These are phyloP conservation scores for Etheostoma perlongum DNA, from an alignment of 2,797 vertebrate genomes.

Conservation along the genomic window DNA sequence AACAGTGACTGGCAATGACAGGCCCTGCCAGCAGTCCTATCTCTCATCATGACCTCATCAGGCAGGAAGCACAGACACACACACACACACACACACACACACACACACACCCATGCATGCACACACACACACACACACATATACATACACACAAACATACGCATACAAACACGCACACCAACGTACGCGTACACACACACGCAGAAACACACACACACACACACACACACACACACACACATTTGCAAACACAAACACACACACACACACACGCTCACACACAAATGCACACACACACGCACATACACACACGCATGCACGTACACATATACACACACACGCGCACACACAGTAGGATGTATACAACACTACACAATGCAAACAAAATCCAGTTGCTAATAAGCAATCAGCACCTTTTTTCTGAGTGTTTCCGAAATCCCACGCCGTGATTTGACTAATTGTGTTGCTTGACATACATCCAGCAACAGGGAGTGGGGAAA, in stretches of 20 bases:
- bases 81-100: constrained; percentile 18
- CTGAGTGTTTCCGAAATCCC: constrained; percentile 67
- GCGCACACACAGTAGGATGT: neutral
- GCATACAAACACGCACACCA: constrained; percentile 8
- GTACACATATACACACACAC: neutral
- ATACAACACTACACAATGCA: constrained; percentile 52
- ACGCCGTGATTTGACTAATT: constrained; percentile 80
- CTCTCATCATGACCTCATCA: constrained; percentile 76
- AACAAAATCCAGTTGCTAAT: constrained; percentile 72
- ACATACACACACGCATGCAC: neutral
- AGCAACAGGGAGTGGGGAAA: constrained; percentile 48
- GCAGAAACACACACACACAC: no score
- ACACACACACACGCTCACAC: neutral
- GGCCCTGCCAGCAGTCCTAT: constrained; percentile 70
- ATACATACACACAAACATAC: neutral
- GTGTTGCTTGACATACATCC: constrained; percentile 67
- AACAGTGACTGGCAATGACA: constrained; percentile 81
- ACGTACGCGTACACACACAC: no score
- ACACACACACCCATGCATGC: neutral
- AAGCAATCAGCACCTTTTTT: constrained; percentile 68
- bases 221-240: no score
- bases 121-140: constrained; percentile 21
- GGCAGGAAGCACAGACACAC: constrained; percentile 36
- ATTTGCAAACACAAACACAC: no score
- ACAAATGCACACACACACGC: neutral